A percentile compares a stretch with the other conserved stretches of the same genome.
phyloP scores from a whole-genome alignment of 1,140 invertebrate genomes.

The Drosophila neocordata region DNA sequence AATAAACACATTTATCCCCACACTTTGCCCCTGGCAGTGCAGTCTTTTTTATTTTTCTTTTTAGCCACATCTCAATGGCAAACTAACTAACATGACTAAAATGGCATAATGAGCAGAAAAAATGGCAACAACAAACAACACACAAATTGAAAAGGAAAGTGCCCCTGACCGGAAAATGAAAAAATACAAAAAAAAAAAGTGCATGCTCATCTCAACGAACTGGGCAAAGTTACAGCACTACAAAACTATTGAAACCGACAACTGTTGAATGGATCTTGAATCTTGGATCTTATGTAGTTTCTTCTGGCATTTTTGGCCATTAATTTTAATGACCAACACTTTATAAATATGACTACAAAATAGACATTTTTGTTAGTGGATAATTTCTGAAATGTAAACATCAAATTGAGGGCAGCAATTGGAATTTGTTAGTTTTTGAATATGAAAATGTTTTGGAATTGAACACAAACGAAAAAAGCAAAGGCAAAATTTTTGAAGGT shows the following conservation, averaged over 20 bases:
- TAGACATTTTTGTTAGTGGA: slow-evolving; percentile 8
- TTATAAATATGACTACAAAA: slow-evolving; percentile 24
- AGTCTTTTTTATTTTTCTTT: too few species aligned
- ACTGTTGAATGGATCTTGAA: slow-evolving; percentile 33
- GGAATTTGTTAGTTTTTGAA: slow-evolving; percentile 27
- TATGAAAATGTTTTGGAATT: slow-evolving; percentile 18
- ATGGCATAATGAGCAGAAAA: slow-evolving; percentile 69
- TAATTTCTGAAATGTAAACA: slow-evolving; percentile 7
- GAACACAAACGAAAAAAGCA: neutral
- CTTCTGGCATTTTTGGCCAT: slow-evolving; percentile 35
- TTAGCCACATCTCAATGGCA: slow-evolving; percentile 46
- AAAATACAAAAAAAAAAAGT: slow-evolving; percentile 44
- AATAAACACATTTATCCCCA: slow-evolving; percentile 44
- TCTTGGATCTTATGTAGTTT: slow-evolving; percentile 29
- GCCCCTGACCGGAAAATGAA: slow-evolving; percentile 71
- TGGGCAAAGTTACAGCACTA: slow-evolving; percentile 15
- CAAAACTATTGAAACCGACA: slow-evolving; percentile 1
- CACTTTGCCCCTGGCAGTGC: too few species aligned
- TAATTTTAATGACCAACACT: slow-evolving; percentile 61
- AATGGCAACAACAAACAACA: slow-evolving; percentile 23
- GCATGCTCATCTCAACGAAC: slow-evolving; percentile 64
- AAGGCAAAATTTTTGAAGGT: neutral
- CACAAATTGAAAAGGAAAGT: slow-evolving; percentile 75
- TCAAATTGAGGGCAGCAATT: slow-evolving; percentile 15
- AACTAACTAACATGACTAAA: slow-evolving; percentile 61